phyloP scores from a whole-genome alignment of 2,888 invertebrate species.

The Apamea monoglypha region DNA sequence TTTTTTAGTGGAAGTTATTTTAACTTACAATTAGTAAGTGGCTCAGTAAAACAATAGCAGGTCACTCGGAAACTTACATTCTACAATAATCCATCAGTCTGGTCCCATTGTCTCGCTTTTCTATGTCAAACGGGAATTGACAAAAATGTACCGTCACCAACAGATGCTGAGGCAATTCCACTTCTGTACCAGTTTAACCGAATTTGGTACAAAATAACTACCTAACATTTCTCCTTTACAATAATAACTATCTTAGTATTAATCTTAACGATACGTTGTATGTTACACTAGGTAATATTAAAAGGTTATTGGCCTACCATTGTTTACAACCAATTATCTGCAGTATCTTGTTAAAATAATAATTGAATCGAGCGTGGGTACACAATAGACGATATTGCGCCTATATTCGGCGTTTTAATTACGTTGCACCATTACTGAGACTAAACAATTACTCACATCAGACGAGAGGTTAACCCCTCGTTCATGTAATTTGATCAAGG shows the following conservation, averaged over 20 bases:
- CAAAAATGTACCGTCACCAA: conserved; percentile 23
- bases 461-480: conserved; percentile 19
- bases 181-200: not conserved
- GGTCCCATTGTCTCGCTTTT: conserved; percentile 54
- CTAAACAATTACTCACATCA: conserved; percentile 39
- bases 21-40: not conserved
- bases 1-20: not conserved
- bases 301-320: conserved; percentile 70
- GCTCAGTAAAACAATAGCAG: conserved; percentile 4
- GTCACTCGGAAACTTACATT: conserved; percentile 27
- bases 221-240: conserved; percentile 13
- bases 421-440: conserved; percentile 49
- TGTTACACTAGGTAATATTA: conserved; percentile 63
- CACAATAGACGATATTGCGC: conserved; percentile 56
- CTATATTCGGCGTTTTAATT: conserved; percentile 61
- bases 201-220: conserved; percentile 35
- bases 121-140: conserved; percentile 39
- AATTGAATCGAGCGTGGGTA: conserved; percentile 73
- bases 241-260: conserved; percentile 34
- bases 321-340: conserved; percentile 70
- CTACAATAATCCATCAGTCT: conserved; percentile 54
- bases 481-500: conserved; percentile 34
- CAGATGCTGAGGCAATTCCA: conserved; percentile 23
- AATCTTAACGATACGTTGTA: conserved; percentile 53
- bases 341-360: conserved; percentile 71